Percentiles rank a stretch among this genome's conserved stretches.
Evolutionary conservation across 2,888 invertebrate genomes (phyloP).

Genomic region (Hirtodrosophila trivittata): DNA sequence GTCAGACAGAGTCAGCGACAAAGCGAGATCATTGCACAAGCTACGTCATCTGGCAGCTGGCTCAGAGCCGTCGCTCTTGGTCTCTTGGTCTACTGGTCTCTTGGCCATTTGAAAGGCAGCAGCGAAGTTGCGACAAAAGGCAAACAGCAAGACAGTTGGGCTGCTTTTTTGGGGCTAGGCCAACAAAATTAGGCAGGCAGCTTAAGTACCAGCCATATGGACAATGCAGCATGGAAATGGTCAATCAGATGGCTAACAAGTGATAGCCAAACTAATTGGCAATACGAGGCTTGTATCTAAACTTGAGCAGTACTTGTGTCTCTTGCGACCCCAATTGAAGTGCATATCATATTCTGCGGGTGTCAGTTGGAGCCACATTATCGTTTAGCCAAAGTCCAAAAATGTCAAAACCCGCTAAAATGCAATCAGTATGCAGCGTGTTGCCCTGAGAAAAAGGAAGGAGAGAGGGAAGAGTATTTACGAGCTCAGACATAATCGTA

Average conservation of each 20-base stretch:
- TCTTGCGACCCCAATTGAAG: too few relatives aligned
- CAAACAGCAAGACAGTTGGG: slow-evolving; percentile 36
- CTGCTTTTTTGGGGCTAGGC: slow-evolving; percentile 59
- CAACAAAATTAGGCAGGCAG: slow-evolving; percentile 60
- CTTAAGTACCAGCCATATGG: slow-evolving; percentile 26
- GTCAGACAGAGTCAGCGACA: slow-evolving; percentile 2
- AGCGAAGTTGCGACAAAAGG: slow-evolving; percentile 49
- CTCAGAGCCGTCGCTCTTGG: slow-evolving; percentile 29
- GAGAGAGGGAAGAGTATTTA: slow-evolving; percentile 20
- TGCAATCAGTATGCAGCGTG: slow-evolving; percentile 42
- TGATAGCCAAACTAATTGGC: slow-evolving; percentile 34
- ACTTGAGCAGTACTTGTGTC: not conserved
- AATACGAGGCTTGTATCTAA: not conserved
- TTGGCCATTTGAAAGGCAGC: slow-evolving; percentile 69
- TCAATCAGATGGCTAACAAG: slow-evolving; percentile 37
- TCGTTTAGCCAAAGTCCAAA: slow-evolving; percentile 1
- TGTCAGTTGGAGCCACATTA: not conserved
- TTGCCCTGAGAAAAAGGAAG: slow-evolving; percentile 1
- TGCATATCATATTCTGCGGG: slow-evolving; percentile 9
- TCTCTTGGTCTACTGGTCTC: too few relatives aligned
- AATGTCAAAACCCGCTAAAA: slow-evolving; percentile 1
- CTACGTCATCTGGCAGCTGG: slow-evolving; percentile 71
- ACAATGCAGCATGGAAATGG: slow-evolving; percentile 28
- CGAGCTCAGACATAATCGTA: slow-evolving; percentile 47
- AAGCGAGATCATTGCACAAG: slow-evolving; percentile 61